Evolutionary conservation across 1,140 invertebrate species (phyloP).

Genomic region (Platorchestia sp.): DNA sequence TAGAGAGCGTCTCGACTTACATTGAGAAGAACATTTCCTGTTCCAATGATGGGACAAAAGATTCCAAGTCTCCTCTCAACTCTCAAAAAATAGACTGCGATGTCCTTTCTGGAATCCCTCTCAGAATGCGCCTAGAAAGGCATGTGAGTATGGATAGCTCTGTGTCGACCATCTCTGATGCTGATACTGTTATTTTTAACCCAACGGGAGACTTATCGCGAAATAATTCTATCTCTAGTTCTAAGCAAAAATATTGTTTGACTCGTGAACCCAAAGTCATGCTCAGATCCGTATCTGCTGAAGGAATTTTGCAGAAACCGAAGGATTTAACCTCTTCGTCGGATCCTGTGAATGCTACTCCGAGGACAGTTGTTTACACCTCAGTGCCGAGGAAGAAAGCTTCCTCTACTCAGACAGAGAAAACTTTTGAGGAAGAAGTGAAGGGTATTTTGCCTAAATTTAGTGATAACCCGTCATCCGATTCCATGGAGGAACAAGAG

Average conservation of each 20-base stretch:
- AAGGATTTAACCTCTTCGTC: neutral
- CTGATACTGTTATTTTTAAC: constrained; percentile 64
- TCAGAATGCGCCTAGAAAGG: constrained; percentile 64
- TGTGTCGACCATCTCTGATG: constrained; percentile 65
- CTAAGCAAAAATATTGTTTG: neutral
- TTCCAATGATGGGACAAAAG: neutral
- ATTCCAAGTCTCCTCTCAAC: constrained; percentile 19
- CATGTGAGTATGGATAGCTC: constrained; percentile 66
- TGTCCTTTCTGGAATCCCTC: constrained; percentile 52
- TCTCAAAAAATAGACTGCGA: neutral
- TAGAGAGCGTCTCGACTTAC: neutral
- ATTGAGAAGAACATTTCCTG: neutral
- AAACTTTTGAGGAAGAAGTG: neutral
- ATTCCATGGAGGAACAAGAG: constrained; percentile 50
- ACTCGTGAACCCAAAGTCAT: constrained; percentile 43
- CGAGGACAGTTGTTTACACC: neutral
- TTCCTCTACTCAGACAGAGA: constrained; percentile 2
- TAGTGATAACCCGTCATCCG: neutral
- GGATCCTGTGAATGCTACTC: neutral
- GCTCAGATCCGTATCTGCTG: constrained; percentile 37
- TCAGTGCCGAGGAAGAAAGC: constrained; percentile 46
- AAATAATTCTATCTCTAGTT: constrained; percentile 18
- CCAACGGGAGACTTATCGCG: neutral
- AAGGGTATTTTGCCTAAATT: neutral
- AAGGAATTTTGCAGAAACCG: constrained; percentile 22